These are phyloP conservation scores for Cranoglanis bouderius DNA, from an alignment of 2,113 vertebrate genomes.

Conservation along the genomic window DNA sequence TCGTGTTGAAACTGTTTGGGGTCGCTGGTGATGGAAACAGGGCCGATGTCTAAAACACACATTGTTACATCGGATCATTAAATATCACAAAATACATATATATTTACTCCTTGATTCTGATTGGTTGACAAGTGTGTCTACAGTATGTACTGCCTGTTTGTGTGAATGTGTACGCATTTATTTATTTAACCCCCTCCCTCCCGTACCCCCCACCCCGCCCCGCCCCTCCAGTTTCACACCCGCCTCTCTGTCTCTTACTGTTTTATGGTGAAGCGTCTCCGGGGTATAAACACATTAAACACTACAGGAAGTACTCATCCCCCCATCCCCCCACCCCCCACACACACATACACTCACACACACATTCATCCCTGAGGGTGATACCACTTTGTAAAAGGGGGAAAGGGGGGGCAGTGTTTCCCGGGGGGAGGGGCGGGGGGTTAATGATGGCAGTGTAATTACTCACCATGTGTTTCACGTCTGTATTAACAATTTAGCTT, in stretches of 20 bases:
- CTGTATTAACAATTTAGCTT: not conserved
- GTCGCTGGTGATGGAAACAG: constrained; percentile 84
- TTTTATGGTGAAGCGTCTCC: constrained; percentile 1
- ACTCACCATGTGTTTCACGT: not conserved
- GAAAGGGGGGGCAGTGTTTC: not conserved
- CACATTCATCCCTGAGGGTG: not conserved
- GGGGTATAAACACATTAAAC: constrained; percentile 4
- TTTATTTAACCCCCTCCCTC: not conserved
- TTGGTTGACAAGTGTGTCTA: not conserved
- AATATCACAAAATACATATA: constrained; percentile 7
- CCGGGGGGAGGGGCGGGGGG: not conserved
- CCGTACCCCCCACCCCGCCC: too few relatives aligned
- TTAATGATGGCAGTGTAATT: not conserved
- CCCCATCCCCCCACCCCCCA: not conserved
- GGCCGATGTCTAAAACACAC: constrained; percentile 81
- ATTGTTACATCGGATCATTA: not conserved
- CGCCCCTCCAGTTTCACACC: not conserved
- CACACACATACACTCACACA: not conserved
- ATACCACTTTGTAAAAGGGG: not conserved
- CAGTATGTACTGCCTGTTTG: not conserved
- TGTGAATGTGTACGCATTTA: not conserved
- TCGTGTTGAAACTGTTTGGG: constrained; percentile 85
- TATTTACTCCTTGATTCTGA: not conserved
- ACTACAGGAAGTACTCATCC: not conserved
- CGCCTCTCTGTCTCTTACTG: not conserved